phyloP scores from a whole-genome alignment of 2,113 vertebrate species.

The Rhea americana region DNA sequence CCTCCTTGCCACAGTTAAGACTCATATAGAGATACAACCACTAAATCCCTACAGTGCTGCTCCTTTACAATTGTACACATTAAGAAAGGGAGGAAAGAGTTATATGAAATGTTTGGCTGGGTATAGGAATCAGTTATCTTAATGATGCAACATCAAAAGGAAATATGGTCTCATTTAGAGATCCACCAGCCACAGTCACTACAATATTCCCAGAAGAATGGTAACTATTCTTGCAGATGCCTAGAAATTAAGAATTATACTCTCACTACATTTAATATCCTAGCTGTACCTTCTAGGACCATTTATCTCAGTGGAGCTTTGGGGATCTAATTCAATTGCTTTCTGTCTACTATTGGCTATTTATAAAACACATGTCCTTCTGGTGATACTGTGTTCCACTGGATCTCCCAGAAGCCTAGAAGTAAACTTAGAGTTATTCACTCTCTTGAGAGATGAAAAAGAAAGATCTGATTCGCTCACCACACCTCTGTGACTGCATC shows the following conservation, averaged over 20 bases:
- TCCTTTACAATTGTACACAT: conserved; percentile 45
- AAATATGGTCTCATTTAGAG: conserved; percentile 69
- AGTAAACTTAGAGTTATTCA: background rate
- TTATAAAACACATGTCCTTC: background rate
- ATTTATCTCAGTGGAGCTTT: conserved; percentile 55
- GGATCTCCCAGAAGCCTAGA: conserved; percentile 21
- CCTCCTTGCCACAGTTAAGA: conserved; percentile 30
- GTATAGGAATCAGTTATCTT: conserved; percentile 57
- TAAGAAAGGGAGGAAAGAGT: conserved; percentile 44
- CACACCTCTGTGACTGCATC: background rate
- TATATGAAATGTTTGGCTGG: conserved; percentile 48
- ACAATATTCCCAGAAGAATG: conserved; percentile 38
- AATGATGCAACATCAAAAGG: conserved; percentile 64
- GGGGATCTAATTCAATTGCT: conserved; percentile 53
- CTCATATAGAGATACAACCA: conserved; percentile 43
- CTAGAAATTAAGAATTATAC: conserved; percentile 65
- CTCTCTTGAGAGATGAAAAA: background rate
- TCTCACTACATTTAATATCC: conserved; percentile 57
- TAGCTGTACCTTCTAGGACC: conserved; percentile 22
- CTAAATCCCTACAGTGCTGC: conserved; percentile 43
- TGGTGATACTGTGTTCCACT: conserved; percentile 26
- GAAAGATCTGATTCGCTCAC: background rate
- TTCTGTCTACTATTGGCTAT: conserved; percentile 33
- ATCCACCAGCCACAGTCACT: conserved; percentile 53
- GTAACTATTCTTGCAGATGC: conserved; percentile 60